Evolutionary conservation across 2,888 invertebrate genomes (phyloP).

Genomic region (Cephus sareptanus): DNA sequence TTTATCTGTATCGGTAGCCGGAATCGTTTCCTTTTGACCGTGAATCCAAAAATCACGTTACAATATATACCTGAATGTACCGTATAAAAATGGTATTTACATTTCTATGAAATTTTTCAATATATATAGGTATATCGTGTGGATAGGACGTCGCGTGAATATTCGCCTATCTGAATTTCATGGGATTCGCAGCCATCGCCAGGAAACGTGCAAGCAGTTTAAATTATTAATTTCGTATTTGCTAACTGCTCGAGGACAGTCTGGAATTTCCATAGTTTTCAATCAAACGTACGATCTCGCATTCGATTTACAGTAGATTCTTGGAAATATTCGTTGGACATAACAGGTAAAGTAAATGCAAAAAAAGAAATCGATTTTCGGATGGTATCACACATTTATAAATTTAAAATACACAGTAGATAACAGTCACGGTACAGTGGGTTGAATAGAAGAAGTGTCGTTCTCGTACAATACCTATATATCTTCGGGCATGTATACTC

Average conservation of each 20-base stretch:
- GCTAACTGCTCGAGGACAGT: neutral
- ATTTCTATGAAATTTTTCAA: too few species aligned
- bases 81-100: too few species aligned
- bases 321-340: neutral
- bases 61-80: neutral
- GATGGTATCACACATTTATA: conserved; percentile 30
- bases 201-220: neutral
- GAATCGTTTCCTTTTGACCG: too few species aligned
- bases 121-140: too few species aligned
- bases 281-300: neutral
- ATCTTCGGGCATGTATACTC: neutral
- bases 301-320: neutral
- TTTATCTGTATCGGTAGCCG: too few species aligned
- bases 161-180: too few species aligned
- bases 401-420: conserved; percentile 31
- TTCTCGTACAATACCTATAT: neutral
- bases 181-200: too few species aligned
- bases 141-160: too few species aligned
- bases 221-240: neutral
- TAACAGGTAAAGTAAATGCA: neutral
- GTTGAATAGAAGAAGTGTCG: neutral
- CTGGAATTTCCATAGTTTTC: neutral
- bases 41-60: too few species aligned
- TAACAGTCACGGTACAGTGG: conserved; percentile 27
- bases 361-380: neutral